Evolutionary conservation across 2,797 vertebrate genomes (phyloP), one percentile per base, ranked within the genome.

Genomic region (Betta splendens): DNA sequence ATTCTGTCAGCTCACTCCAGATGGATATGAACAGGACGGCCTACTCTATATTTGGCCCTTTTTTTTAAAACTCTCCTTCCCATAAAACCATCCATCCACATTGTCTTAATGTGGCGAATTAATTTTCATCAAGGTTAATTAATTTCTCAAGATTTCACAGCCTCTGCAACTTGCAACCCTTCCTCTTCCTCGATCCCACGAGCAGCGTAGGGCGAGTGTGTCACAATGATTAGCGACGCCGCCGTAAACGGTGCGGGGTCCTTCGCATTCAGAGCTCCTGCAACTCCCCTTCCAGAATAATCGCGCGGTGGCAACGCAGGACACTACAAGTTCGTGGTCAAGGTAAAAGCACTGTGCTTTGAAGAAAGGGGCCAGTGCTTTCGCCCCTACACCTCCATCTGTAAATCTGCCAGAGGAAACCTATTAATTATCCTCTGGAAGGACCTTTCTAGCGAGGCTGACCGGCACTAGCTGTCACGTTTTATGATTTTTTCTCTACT

Each of bases 401-500:
- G 64, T 84, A 85, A 87, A 87, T 86, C 85, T 89, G 81, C 69
- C 84, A 72, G 55, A 55, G 53, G 62, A 85, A 80, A 70, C 53
- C 76, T 69, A 75, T 86, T 84, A 80, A 83, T 88, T 83, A 85
- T 86, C 68, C 78, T 61, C 61, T 66, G 79, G 75, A 87, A 79
- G 75, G 77, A 77, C 72, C 65, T 77, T 75, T 64, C 43, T 51
- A 53, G 71, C 57, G n/a, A n/a, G 49, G 60, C 53, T 59, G 65
- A 61, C 72, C 78, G 71, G 72, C 40, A 70, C 58, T 56, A 38
- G 58, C 79, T 80, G 80, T 85, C 75, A 83, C 39, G 77, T 87
- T 84, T 83, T 81, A 89, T 89, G 70, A 80, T 70, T 84, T 73
- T 54, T 43, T 68, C 55, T 74, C 47, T 62, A 44, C 76, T 68